Conservation (phyloP, 2,888 invertebrate species). For the Pasiphila rectangulata region DNA sequence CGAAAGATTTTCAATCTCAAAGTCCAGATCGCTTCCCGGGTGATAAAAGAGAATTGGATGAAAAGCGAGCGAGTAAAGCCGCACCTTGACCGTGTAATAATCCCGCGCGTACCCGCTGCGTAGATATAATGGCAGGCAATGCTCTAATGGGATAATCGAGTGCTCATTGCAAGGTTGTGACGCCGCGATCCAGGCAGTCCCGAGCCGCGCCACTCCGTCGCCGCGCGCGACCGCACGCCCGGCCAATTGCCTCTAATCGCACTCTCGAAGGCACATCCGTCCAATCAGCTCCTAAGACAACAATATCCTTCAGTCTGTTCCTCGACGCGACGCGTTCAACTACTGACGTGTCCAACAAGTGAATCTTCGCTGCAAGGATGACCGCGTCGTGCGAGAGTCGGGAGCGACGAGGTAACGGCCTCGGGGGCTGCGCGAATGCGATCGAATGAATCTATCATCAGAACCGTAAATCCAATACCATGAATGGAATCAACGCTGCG, state of each 20-base stretch:
- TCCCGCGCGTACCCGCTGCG: constrained; percentile 60
- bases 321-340: constrained; percentile 49
- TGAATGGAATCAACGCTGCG: constrained; percentile 68
- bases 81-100: constrained; percentile 77
- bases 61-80: constrained; percentile 41
- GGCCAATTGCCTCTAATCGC: constrained; percentile 73
- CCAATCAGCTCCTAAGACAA: constrained; percentile 74
- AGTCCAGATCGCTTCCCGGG: not conserved
- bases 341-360: constrained; percentile 35
- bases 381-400: constrained; percentile 24
- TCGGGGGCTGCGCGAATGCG: constrained; percentile 42
- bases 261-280: constrained; percentile 76
- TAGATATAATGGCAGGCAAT: constrained; percentile 66
- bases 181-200: constrained; percentile 59
- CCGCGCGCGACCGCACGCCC: constrained; percentile 61
- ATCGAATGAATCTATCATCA: constrained; percentile 42
- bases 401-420: constrained; percentile 30
- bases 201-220: constrained; percentile 53
- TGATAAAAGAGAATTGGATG: constrained; percentile 26
- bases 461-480: constrained; percentile 36
- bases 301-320: constrained; percentile 62
- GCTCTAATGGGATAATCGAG: constrained; percentile 76
- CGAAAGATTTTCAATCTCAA: constrained; percentile 17
- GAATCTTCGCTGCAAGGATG: constrained; percentile 33
- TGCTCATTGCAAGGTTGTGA: constrained; percentile 75